Percentiles rank a stretch among this genome's conserved stretches.
These are phyloP conservation scores for Tragelaphus strepsiceros DNA, from an alignment of 2,113 vertebrate species.

Conservation along the genomic window DNA sequence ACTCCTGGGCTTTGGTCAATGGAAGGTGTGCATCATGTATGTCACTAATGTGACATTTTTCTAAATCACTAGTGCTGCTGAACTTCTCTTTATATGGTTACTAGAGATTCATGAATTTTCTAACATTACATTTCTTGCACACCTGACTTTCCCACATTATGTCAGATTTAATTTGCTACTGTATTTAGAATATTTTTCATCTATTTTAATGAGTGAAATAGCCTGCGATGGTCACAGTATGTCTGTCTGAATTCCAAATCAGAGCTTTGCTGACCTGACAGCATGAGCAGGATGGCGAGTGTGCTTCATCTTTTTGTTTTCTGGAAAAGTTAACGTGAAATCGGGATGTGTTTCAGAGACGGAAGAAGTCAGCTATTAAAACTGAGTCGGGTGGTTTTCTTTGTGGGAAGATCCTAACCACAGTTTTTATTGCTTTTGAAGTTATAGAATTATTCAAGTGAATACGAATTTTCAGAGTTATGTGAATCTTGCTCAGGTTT, in stretches of 20 bases:
- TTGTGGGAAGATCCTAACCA: not conserved
- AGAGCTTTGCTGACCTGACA: not conserved
- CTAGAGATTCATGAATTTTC: not conserved
- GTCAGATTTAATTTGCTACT: not conserved
- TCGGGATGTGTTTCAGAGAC: not conserved
- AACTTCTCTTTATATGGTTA: not conserved
- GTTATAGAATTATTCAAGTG: not conserved
- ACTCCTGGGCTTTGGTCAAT: not conserved
- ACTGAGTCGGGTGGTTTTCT: not conserved
- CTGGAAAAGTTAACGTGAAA: not conserved
- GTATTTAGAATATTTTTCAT: not conserved
- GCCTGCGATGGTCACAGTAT: not conserved
- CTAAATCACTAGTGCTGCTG: not conserved
- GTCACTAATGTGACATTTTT: not conserved
- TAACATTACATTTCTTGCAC: not conserved
- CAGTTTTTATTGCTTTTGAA: not conserved
- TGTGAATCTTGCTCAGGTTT: not conserved
- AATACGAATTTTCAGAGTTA: not conserved
- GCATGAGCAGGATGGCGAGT: not conserved
- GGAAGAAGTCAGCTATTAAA: not conserved
- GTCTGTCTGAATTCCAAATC: too few relatives aligned
- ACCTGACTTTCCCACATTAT: not conserved
- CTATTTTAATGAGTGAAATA: not conserved
- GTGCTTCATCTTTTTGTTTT: not conserved
- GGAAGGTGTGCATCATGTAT: fast-evolving